Evolutionary conservation across 2,113 vertebrate genomes (phyloP).

Genomic region (Clarias batrachus): DNA sequence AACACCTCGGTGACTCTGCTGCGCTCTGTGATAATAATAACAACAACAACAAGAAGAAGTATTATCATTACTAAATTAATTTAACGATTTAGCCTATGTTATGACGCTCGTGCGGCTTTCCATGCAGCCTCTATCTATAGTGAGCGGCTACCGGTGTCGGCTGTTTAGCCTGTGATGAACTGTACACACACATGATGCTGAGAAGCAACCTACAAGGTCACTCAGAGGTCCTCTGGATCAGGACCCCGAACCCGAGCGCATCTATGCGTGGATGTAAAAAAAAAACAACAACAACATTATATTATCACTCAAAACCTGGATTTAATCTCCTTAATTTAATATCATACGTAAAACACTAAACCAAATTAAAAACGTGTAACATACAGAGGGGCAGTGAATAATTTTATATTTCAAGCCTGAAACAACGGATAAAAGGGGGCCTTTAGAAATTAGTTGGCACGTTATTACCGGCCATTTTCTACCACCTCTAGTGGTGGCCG

Average conservation of each 20-base stretch:
- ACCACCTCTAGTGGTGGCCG: neutral
- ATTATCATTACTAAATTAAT: neutral
- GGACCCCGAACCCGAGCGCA: too few relatives aligned
- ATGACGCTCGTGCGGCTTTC: neutral
- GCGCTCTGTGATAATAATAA: neutral
- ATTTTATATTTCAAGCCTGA: neutral
- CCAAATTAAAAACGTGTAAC: too few relatives aligned
- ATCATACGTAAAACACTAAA: neutral
- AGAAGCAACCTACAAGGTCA: constrained; percentile 36
- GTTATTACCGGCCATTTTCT: neutral
- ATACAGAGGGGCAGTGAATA: neutral
- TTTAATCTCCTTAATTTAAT: neutral
- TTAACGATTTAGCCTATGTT: too few relatives aligned
- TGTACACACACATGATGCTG: constrained; percentile 43
- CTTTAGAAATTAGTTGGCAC: neutral
- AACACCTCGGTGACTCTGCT: neutral
- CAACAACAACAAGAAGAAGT: neutral
- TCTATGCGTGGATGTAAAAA: too few relatives aligned
- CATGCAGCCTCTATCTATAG: neutral
- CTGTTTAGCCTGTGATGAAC: constrained; percentile 46
- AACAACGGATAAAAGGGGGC: neutral
- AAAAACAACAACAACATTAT: neutral
- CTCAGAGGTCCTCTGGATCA: constrained; percentile 25
- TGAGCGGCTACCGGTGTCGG: neutral
- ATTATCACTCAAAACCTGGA: neutral